Conservation (phyloP, 2,888 invertebrate species). For the Corbicula japonica region DNA sequence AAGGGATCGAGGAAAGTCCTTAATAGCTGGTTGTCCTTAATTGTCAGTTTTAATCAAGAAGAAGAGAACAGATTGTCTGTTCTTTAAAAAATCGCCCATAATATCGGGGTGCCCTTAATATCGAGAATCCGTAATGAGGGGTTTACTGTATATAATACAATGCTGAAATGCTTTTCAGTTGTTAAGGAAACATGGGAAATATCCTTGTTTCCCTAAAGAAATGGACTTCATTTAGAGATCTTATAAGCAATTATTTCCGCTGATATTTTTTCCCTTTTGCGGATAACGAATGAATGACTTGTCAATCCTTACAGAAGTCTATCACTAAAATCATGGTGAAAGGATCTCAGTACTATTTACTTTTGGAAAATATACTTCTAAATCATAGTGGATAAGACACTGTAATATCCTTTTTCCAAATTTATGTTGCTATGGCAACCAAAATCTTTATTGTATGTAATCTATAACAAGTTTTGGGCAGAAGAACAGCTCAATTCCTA, state of each 20-base stretch:
- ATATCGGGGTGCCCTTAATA: no score
- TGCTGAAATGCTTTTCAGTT: no score
- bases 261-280: slow-evolving; percentile 5
- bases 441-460: slow-evolving; percentile 60
- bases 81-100: no score
- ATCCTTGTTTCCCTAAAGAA: slow-evolving; percentile 13
- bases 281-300: slow-evolving; percentile 19
- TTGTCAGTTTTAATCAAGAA: no score
- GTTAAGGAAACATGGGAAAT: no score
- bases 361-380: slow-evolving; percentile 34
- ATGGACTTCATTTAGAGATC: slow-evolving; percentile 3
- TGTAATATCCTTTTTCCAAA: slow-evolving; percentile 42
- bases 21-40: no score
- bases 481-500: slow-evolving; percentile 46
- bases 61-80: no score
- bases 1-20: no score
- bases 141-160: no score
- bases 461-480: slow-evolving; percentile 52
- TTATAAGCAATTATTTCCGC: slow-evolving; percentile 9
- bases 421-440: slow-evolving; percentile 58
- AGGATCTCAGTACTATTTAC: slow-evolving; percentile 37
- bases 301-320: slow-evolving; percentile 23
- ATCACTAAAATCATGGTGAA: slow-evolving; percentile 36
- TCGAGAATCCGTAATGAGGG: no score
- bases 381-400: slow-evolving; percentile 44